Evolutionary conservation across 2,797 vertebrate species (phyloP).

Genomic region (Prunella strophiata): DNA sequence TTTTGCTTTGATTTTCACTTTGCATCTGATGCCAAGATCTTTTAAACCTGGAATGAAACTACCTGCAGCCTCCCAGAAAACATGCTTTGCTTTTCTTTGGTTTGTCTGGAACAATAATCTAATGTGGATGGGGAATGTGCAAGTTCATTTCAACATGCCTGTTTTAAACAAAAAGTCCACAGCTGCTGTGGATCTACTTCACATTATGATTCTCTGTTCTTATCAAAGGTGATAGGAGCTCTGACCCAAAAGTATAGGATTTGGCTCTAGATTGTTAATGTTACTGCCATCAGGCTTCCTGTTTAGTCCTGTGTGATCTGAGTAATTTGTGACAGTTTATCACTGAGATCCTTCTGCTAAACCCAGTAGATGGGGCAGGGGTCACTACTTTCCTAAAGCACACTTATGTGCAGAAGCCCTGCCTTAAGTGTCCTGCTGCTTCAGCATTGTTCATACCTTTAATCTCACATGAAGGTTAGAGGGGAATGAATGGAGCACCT

Average conservation of each 20-base stretch:
- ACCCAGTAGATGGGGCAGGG: neutral
- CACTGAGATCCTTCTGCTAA: neutral
- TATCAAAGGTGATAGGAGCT: neutral
- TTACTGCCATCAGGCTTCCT: neutral
- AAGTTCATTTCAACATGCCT: neutral
- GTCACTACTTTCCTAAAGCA: neutral
- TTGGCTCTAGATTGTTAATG: neutral
- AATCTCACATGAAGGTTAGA: neutral
- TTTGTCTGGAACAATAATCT: neutral
- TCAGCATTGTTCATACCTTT: neutral
- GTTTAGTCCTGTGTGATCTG: neutral
- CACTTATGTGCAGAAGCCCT: neutral
- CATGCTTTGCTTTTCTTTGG: neutral
- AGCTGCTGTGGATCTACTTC: neutral
- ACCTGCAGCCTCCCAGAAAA: neutral
- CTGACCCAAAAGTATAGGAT: neutral
- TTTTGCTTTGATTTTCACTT: neutral
- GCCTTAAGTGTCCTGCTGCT: neutral
- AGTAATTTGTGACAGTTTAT: neutral
- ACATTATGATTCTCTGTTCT: neutral
- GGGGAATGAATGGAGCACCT: neutral
- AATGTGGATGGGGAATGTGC: neutral
- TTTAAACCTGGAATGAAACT: neutral
- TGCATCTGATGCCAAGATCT: neutral
- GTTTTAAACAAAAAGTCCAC: neutral